Evolutionary conservation across 1,140 invertebrate genomes (phyloP).

Genomic region (Drosophila kohkoa): DNA sequence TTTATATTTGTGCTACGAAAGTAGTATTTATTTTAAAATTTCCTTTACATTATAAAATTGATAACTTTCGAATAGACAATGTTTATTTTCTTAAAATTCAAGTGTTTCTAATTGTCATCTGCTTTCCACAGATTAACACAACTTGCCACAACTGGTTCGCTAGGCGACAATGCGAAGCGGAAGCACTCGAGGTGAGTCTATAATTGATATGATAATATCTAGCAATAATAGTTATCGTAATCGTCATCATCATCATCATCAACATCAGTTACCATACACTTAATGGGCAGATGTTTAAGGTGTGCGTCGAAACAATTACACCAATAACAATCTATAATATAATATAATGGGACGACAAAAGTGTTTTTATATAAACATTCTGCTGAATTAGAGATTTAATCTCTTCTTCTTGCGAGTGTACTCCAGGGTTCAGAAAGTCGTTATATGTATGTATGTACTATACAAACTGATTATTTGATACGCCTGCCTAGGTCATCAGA

Average conservation of each 20-base stretch:
- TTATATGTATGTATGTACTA: conserved; percentile 1
- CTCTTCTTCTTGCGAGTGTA: conserved; percentile 1
- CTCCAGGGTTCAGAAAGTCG: background rate
- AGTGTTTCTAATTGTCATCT: conserved; percentile 3
- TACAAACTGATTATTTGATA: conserved; percentile 22
- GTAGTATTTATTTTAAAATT: background rate
- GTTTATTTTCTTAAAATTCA: background rate
- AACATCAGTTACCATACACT: background rate
- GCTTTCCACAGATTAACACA: conserved; percentile 55
- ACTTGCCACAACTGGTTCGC: conserved; percentile 50
- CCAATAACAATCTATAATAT: background rate
- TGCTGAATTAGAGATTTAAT: background rate
- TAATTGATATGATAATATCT: conserved; percentile 10
- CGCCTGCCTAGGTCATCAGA: conserved; percentile 21
- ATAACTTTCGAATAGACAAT: background rate
- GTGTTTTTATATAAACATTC: background rate
- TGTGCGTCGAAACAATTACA: conserved; percentile 1
- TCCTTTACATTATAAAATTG: background rate
- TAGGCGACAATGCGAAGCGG: conserved; percentile 58
- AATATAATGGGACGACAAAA: background rate
- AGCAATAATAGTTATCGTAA: background rate
- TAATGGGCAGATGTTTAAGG: background rate
- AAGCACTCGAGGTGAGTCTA: conserved; percentile 55
- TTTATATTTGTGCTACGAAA: no score
- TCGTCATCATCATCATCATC: background rate